phyloP scores from a whole-genome alignment of 2,797 vertebrate genomes.

The Choloepus didactylus region DNA sequence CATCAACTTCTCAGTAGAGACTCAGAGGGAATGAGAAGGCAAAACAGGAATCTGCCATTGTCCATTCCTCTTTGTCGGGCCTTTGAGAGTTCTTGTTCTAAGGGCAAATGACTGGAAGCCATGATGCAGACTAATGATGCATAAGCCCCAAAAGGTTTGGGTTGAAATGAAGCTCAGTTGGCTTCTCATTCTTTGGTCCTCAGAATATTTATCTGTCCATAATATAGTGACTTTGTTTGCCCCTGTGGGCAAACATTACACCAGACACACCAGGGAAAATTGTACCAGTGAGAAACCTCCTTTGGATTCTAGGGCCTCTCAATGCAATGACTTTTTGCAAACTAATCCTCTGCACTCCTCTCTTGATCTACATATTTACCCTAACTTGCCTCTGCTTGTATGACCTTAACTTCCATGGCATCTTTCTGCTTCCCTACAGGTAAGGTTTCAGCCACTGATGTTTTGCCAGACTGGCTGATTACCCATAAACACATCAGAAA shows the following conservation, averaged over 20 bases:
- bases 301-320: background rate
- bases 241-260: background rate
- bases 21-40: background rate
- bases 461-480: background rate
- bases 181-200: conserved; percentile 5
- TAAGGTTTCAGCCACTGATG: background rate
- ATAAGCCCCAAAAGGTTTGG: conserved; percentile 41
- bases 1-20: background rate
- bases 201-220: background rate
- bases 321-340: rapidly evolving
- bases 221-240: background rate
- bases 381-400: background rate
- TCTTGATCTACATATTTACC: rapidly evolving
- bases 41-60: background rate
- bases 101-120: conserved; percentile 61
- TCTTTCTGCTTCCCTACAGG: background rate
- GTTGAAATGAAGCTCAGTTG: conserved; percentile 20
- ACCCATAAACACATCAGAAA: background rate
- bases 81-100: conserved; percentile 49
- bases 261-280: background rate
- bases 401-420: too few relatives aligned
- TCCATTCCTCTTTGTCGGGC: conserved; percentile 50
- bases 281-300: background rate
- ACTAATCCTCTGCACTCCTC: background rate
- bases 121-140: conserved; percentile 24